Evolutionary conservation across 2,888 invertebrate genomes (phyloP).

Genomic region (Sinhomidia bicolor): DNA sequence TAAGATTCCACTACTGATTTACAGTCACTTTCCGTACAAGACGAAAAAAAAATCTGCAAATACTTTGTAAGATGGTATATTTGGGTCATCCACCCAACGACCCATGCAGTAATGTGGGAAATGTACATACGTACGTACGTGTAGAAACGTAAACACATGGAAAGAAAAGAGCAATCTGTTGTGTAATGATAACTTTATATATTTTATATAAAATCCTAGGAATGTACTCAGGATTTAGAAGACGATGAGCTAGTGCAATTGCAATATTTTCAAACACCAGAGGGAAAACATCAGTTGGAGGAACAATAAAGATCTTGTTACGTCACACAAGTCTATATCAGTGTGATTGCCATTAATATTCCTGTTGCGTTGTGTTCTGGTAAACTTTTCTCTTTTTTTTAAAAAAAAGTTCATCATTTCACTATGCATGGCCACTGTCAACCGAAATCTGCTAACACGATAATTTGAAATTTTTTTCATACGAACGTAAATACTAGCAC

Average conservation of each 20-base stretch:
- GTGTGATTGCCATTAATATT: too few species aligned
- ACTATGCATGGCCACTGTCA: neutral
- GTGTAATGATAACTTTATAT: neutral
- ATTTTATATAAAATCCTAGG: neutral
- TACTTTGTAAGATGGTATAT: conserved; percentile 34
- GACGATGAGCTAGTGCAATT: neutral
- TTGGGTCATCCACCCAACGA: conserved; percentile 64
- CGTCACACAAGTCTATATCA: too few species aligned
- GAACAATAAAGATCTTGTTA: neutral
- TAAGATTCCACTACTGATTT: neutral
- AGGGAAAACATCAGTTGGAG: too few species aligned
- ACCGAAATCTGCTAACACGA: neutral
- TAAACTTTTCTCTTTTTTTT: too few species aligned
- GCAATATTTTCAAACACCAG: neutral
- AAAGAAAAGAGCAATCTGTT: neutral
- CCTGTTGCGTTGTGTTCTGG: too few species aligned
- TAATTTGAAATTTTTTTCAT: too few species aligned
- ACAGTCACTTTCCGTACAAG: neutral
- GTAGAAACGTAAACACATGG: neutral
- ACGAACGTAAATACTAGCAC: too few species aligned
- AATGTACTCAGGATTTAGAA: neutral
- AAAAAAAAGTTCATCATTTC: neutral
- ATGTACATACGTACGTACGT: neutral
- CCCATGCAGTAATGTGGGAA: neutral
- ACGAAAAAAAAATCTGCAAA: neutral